These are phyloP conservation scores for Spinus olivaceus DNA, from an alignment of 2,797 vertebrate genomes.

Conservation along the genomic window DNA sequence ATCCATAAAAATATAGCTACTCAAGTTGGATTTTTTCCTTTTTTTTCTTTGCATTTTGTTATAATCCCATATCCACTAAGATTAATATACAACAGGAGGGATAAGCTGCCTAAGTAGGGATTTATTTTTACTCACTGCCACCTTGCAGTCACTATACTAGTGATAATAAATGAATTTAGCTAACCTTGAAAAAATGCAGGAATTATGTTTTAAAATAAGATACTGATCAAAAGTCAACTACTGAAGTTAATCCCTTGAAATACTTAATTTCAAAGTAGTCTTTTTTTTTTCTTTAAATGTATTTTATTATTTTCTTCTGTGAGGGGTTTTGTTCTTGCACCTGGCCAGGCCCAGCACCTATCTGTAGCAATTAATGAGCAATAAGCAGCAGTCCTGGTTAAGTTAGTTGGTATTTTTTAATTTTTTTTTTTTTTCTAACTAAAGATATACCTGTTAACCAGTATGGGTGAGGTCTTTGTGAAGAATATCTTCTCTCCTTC, in stretches of 20 bases:
- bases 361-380: background rate
- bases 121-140: conserved; percentile 3
- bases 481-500: background rate
- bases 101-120: background rate
- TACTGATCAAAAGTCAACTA: background rate
- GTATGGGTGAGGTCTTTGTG: background rate
- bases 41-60: background rate
- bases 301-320: background rate
- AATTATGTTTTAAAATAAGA: background rate
- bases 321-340: background rate
- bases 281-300: background rate
- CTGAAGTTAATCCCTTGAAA: background rate
- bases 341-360: background rate
- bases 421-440: background rate
- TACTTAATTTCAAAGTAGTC: background rate
- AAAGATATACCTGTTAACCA: background rate
- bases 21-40: fast-evolving
- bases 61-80: background rate
- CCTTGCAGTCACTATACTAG: background rate
- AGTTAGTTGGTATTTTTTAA: background rate
- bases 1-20: background rate
- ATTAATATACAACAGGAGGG: background rate
- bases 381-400: background rate
- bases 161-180: background rate
- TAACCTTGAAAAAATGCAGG: background rate